phyloP scores from a whole-genome alignment of 2,113 vertebrate genomes.

The Periophthalmus modestus region DNA sequence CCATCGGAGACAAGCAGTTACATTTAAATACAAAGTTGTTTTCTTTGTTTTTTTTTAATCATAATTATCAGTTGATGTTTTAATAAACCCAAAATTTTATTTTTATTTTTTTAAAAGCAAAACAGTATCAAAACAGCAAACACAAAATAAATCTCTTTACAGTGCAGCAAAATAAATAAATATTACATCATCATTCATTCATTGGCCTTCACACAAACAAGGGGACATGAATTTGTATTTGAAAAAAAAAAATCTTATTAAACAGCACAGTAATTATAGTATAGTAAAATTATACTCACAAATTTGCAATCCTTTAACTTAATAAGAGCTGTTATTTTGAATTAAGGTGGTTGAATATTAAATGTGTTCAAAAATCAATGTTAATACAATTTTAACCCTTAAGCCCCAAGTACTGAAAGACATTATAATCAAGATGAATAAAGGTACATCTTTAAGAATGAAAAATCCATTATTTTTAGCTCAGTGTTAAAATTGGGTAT shows the following conservation, averaged over 20 bases:
- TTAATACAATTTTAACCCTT: neutral
- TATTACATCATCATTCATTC: slow-evolving; percentile 12
- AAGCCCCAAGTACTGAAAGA: neutral
- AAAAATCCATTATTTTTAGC: neutral
- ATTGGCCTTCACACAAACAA: neutral
- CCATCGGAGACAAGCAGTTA: too few relatives aligned
- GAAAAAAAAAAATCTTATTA: neutral
- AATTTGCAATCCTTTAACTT: neutral
- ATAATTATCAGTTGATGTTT: neutral
- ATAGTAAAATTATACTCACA: neutral
- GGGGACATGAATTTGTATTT: neutral
- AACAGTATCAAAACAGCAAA: neutral
- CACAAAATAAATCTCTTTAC: slow-evolving; percentile 23
- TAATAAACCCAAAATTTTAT: slow-evolving; percentile 39
- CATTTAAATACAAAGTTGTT: too few relatives aligned
- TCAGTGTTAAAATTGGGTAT: neutral
- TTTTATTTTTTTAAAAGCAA: neutral
- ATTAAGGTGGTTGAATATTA: neutral
- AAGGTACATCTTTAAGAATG: neutral
- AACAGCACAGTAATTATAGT: neutral
- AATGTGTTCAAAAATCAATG: neutral
- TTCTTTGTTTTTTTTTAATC: too few relatives aligned
- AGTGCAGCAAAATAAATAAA: slow-evolving; percentile 59
- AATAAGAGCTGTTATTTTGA: neutral
- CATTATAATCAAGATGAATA: neutral